Evolutionary conservation across 92 coral and sea anemone species (phyloP).

Genomic region (Phymanthus crucifer): DNA sequence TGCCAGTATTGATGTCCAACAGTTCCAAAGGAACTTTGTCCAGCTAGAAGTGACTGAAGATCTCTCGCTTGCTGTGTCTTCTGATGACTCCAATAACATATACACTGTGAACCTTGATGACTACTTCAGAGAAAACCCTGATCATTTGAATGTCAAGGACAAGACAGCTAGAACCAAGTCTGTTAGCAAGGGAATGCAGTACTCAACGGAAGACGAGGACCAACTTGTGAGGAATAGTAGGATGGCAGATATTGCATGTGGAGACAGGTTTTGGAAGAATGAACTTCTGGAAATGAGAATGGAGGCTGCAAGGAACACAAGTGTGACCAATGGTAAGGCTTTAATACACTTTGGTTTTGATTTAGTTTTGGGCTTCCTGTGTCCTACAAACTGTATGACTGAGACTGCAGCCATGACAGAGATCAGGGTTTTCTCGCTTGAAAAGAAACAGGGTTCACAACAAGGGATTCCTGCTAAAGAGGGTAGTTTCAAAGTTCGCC

Average conservation of each 20-base stretch:
- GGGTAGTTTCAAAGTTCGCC: too few species aligned
- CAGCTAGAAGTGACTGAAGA: slow-evolving; percentile 67
- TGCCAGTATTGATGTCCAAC: neutral
- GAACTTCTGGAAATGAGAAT: slow-evolving; percentile 61
- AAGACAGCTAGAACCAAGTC: neutral
- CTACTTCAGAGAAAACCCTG: slow-evolving; percentile 65
- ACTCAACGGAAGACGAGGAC: slow-evolving; percentile 74
- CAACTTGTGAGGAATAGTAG: slow-evolving; percentile 52
- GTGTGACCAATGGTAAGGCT: neutral
- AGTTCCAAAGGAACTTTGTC: slow-evolving; percentile 25
- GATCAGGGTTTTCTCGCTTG: too few species aligned
- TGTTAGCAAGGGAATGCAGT: slow-evolving; percentile 34
- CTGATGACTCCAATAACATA: slow-evolving; percentile 69
- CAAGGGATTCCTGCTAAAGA: too few species aligned
- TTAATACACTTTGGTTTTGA: neutral
- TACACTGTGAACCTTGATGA: slow-evolving; percentile 68
- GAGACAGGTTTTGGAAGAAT: slow-evolving; percentile 91
- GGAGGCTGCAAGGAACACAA: slow-evolving; percentile 23
- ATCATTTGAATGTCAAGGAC: slow-evolving; percentile 38
- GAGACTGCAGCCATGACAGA: too few species aligned
- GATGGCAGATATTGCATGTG: slow-evolving; percentile 61
- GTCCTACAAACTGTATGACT: too few species aligned
- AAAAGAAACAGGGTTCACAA: too few species aligned
- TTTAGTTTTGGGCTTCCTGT: too few species aligned
- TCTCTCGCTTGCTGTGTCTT: slow-evolving; percentile 58